A percentile compares a stretch with the other conserved stretches of the same genome.
These are phyloP conservation scores for Nomia melanderi DNA, from an alignment of 1,140 invertebrate genomes.

Conservation along the genomic window DNA sequence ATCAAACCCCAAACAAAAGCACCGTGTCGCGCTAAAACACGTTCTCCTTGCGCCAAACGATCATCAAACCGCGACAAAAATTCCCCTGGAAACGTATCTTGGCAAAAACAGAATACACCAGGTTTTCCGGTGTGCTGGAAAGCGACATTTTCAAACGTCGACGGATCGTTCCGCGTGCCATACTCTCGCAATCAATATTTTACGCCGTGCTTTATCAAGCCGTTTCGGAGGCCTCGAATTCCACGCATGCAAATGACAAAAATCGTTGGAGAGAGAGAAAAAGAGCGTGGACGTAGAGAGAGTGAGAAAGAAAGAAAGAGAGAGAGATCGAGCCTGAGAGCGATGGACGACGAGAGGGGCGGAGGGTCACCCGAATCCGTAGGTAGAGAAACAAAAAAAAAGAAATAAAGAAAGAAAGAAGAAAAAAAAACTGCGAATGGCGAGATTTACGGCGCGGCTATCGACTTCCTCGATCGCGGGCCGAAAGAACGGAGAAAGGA, in stretches of 20 bases:
- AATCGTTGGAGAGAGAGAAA: background rate
- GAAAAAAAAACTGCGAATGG: background rate
- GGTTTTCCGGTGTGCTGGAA: no score
- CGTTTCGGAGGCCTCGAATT: background rate
- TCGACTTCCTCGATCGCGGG: slow-evolving; percentile 24
- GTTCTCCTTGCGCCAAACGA: no score
- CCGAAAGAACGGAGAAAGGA: slow-evolving; percentile 7
- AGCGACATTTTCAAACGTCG: background rate
- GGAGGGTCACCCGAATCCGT: no score
- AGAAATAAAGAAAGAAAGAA: no score
- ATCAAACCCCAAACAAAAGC: no score
- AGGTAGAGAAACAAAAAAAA: no score
- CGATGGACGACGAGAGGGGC: no score
- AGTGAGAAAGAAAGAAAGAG: background rate
- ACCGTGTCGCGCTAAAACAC: no score
- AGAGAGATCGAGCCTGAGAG: no score
- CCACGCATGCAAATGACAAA: slow-evolving; percentile 16
- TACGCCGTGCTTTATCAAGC: slow-evolving; percentile 22
- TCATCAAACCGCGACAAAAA: no score
- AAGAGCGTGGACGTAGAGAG: background rate
- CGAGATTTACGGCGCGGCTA: slow-evolving; percentile 15
- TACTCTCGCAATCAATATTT: slow-evolving; percentile 24
- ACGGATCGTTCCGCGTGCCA: background rate
- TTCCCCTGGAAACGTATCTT: no score
- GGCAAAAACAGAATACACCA: no score